Percentiles rank a stretch among this genome's conserved stretches.
Conservation (phyloP, 2,113 vertebrate genomes). For the Xenopus laevis region DNA sequence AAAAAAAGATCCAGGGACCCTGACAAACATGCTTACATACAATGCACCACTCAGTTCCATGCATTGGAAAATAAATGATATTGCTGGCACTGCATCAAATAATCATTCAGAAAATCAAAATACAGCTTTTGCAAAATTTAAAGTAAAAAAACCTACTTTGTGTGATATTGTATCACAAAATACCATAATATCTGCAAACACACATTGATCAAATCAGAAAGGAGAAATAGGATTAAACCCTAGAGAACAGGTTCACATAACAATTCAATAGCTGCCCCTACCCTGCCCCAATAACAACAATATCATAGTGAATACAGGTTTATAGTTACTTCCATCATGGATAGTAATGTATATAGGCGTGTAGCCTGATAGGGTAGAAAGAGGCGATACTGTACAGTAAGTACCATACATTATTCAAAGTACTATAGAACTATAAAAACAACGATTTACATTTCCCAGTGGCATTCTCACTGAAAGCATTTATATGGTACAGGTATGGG, state of each 20-base stretch:
- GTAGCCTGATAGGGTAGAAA: neutral
- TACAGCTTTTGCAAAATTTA: neutral
- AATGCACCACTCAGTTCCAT: conserved; percentile 1
- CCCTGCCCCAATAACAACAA: too few relatives aligned
- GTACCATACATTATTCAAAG: conserved; percentile 13
- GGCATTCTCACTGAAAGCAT: conserved; percentile 8
- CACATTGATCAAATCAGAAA: neutral
- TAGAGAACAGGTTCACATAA: too few relatives aligned
- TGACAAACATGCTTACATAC: neutral
- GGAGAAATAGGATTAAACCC: too few relatives aligned
- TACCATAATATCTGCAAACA: neutral
- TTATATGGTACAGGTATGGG: too few relatives aligned
- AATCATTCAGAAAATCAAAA: neutral
- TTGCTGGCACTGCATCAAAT: neutral
- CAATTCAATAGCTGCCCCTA: too few relatives aligned
- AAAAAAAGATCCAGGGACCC: neutral
- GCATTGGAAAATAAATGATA: neutral
- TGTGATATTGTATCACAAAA: conserved; percentile 2
- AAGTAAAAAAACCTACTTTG: neutral
- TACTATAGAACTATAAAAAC: conserved; percentile 17
- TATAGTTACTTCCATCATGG: too few relatives aligned
- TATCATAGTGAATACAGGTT: too few relatives aligned
- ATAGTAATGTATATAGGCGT: neutral
- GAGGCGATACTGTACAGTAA: conserved; percentile 25
- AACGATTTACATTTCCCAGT: neutral